Percentiles rank a stretch among this genome's conserved stretches.
Evolutionary conservation across 2,888 invertebrate species (phyloP).

Genomic region (Serripes groenlandicus): DNA sequence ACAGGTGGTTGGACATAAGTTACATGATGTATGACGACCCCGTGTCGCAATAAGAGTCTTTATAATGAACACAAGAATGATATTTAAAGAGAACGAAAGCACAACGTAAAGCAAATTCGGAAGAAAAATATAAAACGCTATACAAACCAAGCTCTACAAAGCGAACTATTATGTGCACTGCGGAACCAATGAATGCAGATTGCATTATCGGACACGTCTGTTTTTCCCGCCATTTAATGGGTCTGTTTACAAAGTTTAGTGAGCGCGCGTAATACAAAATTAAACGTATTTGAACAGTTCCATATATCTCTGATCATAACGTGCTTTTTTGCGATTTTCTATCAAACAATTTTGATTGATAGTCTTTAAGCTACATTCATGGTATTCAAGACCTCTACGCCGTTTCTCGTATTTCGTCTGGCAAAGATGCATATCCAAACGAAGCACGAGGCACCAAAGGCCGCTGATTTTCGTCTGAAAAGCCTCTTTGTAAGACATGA

Average conservation of each 20-base stretch:
- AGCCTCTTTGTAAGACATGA: constrained; percentile 72
- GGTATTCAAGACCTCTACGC: constrained; percentile 8
- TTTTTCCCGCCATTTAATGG: constrained; percentile 57
- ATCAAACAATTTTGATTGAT: constrained; percentile 28
- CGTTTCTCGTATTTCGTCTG: constrained; percentile 40
- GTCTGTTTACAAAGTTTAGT: constrained; percentile 54
- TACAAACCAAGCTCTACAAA: constrained; percentile 24
- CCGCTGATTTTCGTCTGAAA: constrained; percentile 65
- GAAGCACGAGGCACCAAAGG: constrained; percentile 59
- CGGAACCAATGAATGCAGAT: constrained; percentile 26
- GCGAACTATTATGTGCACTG: constrained; percentile 10
- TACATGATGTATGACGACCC: not conserved
- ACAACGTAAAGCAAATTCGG: constrained; percentile 10
- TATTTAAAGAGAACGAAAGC: not conserved
- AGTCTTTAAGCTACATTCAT: constrained; percentile 13
- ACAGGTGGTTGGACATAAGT: not conserved
- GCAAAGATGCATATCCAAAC: constrained; percentile 62
- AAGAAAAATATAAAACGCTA: constrained; percentile 21
- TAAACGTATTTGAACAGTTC: constrained; percentile 21
- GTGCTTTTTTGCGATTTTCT: constrained; percentile 19
- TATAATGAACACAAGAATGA: not conserved
- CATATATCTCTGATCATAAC: constrained; percentile 24
- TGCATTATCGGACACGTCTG: constrained; percentile 16
- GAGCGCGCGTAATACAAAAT: constrained; percentile 62
- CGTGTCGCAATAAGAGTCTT: not conserved